Percentiles rank a stretch among this genome's conserved stretches.
phyloP scores from a whole-genome alignment of 2,888 invertebrate species.

The Antheraea yamamai region DNA sequence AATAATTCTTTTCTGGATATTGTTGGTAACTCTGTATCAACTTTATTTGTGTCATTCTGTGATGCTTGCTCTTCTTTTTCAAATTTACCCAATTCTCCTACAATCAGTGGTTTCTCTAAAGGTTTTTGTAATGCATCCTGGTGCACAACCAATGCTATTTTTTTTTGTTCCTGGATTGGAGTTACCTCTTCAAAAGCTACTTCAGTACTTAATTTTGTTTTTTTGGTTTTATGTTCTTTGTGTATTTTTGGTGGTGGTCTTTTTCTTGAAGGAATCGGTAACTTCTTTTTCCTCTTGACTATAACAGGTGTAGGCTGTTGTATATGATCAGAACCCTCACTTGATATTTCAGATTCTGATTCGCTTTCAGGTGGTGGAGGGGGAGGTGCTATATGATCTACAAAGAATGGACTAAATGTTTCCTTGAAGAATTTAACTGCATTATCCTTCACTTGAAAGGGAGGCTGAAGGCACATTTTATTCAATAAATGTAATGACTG shows the following conservation, averaged over 20 bases:
- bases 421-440: conserved; percentile 61
- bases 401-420: conserved; percentile 56
- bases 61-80: conserved; percentile 56
- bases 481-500: conserved; percentile 96
- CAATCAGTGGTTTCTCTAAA: conserved; percentile 58
- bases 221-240: conserved; percentile 53
- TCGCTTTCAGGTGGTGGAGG: conserved; percentile 54
- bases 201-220: conserved; percentile 52
- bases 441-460: conserved; percentile 84
- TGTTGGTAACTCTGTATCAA: conserved; percentile 56
- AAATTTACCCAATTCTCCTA: conserved; percentile 72
- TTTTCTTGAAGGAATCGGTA: conserved; percentile 61
- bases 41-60: conserved; percentile 35
- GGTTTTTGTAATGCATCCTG: conserved; percentile 64
- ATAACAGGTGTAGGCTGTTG: conserved; percentile 45
- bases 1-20: conserved; percentile 85
- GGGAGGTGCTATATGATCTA: conserved; percentile 45
- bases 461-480: conserved; percentile 94
- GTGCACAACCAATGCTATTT: conserved; percentile 68
- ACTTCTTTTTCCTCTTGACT: conserved; percentile 62
- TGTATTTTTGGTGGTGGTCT: conserved; percentile 49
- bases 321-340: conserved; percentile 59
- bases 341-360: conserved; percentile 71
- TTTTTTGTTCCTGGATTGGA: conserved; percentile 65
- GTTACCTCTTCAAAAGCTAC: conserved; percentile 68